These are phyloP conservation scores for Micropterix aruncella DNA, from an alignment of 2,888 invertebrate genomes.

Conservation along the genomic window DNA sequence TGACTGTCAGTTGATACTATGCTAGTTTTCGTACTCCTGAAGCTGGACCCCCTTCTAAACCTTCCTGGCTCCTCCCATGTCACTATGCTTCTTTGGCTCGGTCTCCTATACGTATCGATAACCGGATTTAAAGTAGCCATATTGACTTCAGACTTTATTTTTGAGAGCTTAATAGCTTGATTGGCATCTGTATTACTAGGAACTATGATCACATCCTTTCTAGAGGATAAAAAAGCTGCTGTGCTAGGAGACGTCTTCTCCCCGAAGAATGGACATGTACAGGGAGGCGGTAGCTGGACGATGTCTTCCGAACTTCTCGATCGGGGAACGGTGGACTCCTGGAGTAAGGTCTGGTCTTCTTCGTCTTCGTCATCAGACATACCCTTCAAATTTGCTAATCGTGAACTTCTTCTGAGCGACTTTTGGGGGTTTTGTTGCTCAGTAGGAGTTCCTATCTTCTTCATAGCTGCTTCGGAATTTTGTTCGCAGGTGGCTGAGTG, in stretches of 20 bases:
- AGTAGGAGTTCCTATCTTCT: too few relatives aligned
- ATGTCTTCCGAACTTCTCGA: slow-evolving; percentile 34
- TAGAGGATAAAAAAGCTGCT: slow-evolving; percentile 20
- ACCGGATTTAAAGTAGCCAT: slow-evolving; percentile 29
- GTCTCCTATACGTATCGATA: slow-evolving; percentile 20
- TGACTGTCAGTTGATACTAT: slow-evolving; percentile 35
- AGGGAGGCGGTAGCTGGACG: slow-evolving; percentile 55
- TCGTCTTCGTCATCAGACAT: slow-evolving; percentile 29
- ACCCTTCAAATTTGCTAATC: slow-evolving; percentile 17
- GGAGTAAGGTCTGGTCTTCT: slow-evolving; percentile 28
- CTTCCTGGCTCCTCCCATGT: slow-evolving; percentile 59
- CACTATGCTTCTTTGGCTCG: slow-evolving; percentile 42
- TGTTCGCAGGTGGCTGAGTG: too few relatives aligned
- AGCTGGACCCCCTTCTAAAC: slow-evolving; percentile 54
- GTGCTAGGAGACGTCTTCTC: slow-evolving; percentile 43
- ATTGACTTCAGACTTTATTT: not conserved
- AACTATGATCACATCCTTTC: slow-evolving; percentile 36
- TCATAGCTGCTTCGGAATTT: too few relatives aligned
- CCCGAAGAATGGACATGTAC: slow-evolving; percentile 72
- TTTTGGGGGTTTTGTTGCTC: too few relatives aligned
- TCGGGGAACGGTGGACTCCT: slow-evolving; percentile 25
- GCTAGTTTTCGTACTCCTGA: slow-evolving; percentile 50
- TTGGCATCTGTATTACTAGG: slow-evolving; percentile 33
- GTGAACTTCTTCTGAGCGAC: slow-evolving; percentile 10
- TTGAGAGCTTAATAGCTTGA: slow-evolving; percentile 11